Percentiles rank a stretch among this genome's conserved stretches.
Conservation (phyloP, 1,140 invertebrate genomes). For the Magallana angulata region DNA sequence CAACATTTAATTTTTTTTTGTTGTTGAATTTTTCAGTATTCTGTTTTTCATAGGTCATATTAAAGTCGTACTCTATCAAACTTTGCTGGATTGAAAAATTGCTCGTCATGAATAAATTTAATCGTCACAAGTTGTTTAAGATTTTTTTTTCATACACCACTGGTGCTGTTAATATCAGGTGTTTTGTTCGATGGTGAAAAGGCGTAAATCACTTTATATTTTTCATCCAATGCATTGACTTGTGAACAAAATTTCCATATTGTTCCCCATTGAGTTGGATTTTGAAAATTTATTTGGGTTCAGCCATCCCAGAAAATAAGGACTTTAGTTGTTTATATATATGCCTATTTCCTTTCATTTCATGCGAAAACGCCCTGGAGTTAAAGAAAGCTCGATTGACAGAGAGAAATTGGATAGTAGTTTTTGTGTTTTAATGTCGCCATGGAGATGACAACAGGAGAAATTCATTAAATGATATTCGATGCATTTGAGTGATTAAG, state of each 20-base stretch:
- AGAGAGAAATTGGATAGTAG: neutral
- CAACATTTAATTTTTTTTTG: neutral
- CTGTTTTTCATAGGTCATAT: neutral
- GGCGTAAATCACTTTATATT: slow-evolving; percentile 1
- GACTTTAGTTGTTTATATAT: too few species aligned
- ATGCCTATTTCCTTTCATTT: too few species aligned
- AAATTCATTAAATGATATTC: neutral
- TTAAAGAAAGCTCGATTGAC: too few species aligned
- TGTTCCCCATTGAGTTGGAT: too few species aligned
- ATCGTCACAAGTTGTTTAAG: too few species aligned
- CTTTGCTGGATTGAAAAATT: too few species aligned
- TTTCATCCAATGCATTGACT: neutral
- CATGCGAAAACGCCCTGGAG: too few species aligned
- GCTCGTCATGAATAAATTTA: too few species aligned
- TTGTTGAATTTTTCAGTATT: neutral
- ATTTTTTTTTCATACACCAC: too few species aligned
- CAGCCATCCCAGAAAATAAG: too few species aligned
- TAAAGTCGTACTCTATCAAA: neutral
- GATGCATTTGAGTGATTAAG: neutral
- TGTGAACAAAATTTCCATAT: too few species aligned
- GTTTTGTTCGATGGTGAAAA: neutral
- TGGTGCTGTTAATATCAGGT: neutral
- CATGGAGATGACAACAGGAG: neutral
- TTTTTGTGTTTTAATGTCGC: neutral
- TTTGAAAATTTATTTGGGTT: too few species aligned